phyloP scores from a whole-genome alignment of 2,888 invertebrate species.

The Lagria hirta region DNA sequence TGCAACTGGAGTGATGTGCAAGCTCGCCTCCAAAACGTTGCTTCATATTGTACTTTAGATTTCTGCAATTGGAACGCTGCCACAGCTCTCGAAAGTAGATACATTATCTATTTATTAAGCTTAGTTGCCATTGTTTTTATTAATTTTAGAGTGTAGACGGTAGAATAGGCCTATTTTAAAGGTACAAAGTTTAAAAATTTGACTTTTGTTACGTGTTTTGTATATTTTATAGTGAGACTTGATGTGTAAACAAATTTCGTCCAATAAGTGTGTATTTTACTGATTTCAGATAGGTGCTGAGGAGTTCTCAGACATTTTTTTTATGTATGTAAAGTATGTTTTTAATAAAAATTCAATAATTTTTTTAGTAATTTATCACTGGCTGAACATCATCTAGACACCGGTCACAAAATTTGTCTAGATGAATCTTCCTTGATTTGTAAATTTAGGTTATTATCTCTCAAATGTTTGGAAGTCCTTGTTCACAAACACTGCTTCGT shows the following conservation, averaged over 20 bases:
- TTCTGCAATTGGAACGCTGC: conserved; percentile 55
- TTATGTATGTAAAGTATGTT: no score
- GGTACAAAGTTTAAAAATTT: conserved; percentile 16
- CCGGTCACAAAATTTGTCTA: no score
- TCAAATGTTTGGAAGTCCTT: no score
- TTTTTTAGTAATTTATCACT: no score
- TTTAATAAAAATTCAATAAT: no score
- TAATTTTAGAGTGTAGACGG: conserved; percentile 8
- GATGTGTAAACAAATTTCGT: not conserved
- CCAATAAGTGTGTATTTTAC: not conserved
- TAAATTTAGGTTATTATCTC: no score
- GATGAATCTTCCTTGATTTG: no score
- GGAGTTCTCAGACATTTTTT: no score
- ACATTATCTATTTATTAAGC: conserved; percentile 7
- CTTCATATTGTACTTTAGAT: conserved; percentile 60
- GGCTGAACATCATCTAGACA: no score
- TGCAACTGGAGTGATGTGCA: conserved; percentile 74
- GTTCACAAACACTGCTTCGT: no score
- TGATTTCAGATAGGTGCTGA: no score
- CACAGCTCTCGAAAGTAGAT: conserved; percentile 1
- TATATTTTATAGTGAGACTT: conserved; percentile 17
- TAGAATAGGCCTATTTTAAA: no score
- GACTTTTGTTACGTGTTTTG: conserved; percentile 19
- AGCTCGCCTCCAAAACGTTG: conserved; percentile 59
- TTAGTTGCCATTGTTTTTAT: conserved; percentile 12